Percentiles rank a stretch among this genome's conserved stretches.
These are phyloP conservation scores for Drosophila suzukii DNA, from an alignment of 1,140 invertebrate genomes.

Conservation along the genomic window DNA sequence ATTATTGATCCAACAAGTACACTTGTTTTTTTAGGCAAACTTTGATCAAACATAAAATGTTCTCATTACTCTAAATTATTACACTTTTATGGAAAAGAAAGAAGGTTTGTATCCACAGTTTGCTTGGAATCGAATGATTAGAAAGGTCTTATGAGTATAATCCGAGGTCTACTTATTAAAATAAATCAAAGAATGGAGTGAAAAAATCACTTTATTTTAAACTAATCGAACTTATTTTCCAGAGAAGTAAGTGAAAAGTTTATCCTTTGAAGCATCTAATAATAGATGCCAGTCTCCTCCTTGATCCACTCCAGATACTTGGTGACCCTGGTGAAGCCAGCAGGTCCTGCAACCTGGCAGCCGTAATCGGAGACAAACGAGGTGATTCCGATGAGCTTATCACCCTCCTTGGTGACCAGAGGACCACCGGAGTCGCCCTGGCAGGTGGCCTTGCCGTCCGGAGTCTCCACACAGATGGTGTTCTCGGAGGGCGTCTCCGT, in stretches of 20 bases:
- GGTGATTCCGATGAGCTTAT: conserved; percentile 85
- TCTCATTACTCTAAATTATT: too few relatives aligned
- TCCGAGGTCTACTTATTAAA: too few relatives aligned
- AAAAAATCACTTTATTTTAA: too few relatives aligned
- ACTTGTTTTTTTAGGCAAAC: too few relatives aligned
- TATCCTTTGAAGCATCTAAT: conserved; percentile 20
- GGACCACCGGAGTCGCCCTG: conserved; percentile 66
- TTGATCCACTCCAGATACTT: conserved; percentile 86
- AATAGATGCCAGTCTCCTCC: conserved; percentile 85
- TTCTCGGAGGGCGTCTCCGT: conserved; percentile 39
- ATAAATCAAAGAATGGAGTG: too few relatives aligned
- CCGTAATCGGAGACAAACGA: conserved; percentile 85
- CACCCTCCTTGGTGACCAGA: conserved; percentile 47
- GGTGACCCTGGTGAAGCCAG: conserved; percentile 86
- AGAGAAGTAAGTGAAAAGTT: background rate
- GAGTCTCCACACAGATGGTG: conserved; percentile 51
- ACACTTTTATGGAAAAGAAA: too few relatives aligned
- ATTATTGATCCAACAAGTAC: too few relatives aligned
- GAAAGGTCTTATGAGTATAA: too few relatives aligned
- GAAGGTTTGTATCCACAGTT: too few relatives aligned
- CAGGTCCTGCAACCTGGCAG: conserved; percentile 85
- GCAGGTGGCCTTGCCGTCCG: conserved; percentile 58
- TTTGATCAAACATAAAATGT: too few relatives aligned
- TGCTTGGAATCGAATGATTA: too few relatives aligned
- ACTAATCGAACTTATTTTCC: too few relatives aligned